Evolutionary conservation across 1,140 invertebrate species (phyloP), one percentile per base, ranked within the genome.

Genomic region (Drosophila tropicalis): DNA sequence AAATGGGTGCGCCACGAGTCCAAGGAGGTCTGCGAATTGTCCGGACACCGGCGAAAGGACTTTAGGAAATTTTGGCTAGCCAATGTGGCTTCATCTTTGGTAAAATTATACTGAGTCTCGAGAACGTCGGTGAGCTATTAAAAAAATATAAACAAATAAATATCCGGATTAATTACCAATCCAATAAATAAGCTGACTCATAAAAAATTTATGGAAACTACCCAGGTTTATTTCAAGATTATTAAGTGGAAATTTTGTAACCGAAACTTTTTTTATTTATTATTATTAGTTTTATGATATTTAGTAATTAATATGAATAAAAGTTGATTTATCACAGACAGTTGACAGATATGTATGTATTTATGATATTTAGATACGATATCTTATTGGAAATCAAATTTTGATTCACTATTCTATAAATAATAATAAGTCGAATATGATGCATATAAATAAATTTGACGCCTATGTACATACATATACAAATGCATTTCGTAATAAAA

Each of bases 41-140:
- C 96, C 1, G 96, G 96, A 85, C 96, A 96, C 72, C 95, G 94
- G 76, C 96, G 94, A 91, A 97, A 97, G 44, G 95, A 93, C 70
- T 95, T 94, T 62, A 97, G 92, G 91, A 95, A 97, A 47, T 92
- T 94, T 36, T 94, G 92, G 44, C 95, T 95, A 76, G 94, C 94
- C 78, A 94, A 92, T 64, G 91, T 89, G 17, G 96, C 95, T 36
- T 93, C 92, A 51, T 95, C 94, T 74, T 93, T 92, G 22, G 94
- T 93, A 39, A 97, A 91, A 60, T 94, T 94, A 92, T 95, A 96
- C 75, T 95, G 93, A 79, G 94, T 92, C 72, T 94, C 93, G 90
- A 97, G 93, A 78, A 95, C 94, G 76, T 95, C 95, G 51, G 94
- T 92, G 64, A 97, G 93, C 96, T 97, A 93, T 4, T 85, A 72